Evolutionary conservation across 1,140 invertebrate genomes (phyloP), one percentile per base, ranked within the genome.

Genomic region (Intoshia linei): DNA sequence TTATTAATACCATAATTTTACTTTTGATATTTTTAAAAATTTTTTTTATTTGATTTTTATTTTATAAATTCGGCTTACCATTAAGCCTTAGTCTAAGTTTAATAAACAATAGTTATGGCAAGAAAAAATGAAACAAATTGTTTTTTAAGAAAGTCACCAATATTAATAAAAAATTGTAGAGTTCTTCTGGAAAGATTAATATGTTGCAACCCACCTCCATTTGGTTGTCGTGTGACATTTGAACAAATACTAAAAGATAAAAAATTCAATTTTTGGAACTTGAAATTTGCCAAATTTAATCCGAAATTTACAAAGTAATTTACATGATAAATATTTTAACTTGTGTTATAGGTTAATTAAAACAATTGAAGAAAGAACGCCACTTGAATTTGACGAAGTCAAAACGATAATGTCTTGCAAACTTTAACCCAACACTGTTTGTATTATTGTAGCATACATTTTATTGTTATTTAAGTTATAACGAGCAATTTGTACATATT

Each of bases 171-270:
- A 20, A 10, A 32, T 17, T 5, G 30, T 46, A 70, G 87, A 50
- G 90, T 95, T 39, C 60, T 98, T 5, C 63, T 98, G 15, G 90
- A 98, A 54, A 63, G 90, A 47, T 64, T 98, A 14, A 92, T 98
- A 42, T 83, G 92, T 0, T 92, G 92, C 54, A 64, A 87, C 41
- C 90, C 90, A 6, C 87, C 95, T 62, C 90, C 90, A 1, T 98
- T 90, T 90, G 90, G 90, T 21, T 60, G 98, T 7, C 64, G 95
- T 4, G 84, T 95, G 32, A 95, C 90, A 0, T 95, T 95, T 55
- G 93, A 93, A 46, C 87, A 98, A 59, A 65, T 98, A 14, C 92
- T 98, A 46, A 92, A 92, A 40, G 95, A 95, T 62, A 77, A 76
- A 10, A 71, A 69, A n/a, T 98, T 90, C 62, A 87, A 90, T 57